These are phyloP conservation scores for Drosophila atroscutellata DNA, from an alignment of 2,888 invertebrate species.

Conservation along the genomic window DNA sequence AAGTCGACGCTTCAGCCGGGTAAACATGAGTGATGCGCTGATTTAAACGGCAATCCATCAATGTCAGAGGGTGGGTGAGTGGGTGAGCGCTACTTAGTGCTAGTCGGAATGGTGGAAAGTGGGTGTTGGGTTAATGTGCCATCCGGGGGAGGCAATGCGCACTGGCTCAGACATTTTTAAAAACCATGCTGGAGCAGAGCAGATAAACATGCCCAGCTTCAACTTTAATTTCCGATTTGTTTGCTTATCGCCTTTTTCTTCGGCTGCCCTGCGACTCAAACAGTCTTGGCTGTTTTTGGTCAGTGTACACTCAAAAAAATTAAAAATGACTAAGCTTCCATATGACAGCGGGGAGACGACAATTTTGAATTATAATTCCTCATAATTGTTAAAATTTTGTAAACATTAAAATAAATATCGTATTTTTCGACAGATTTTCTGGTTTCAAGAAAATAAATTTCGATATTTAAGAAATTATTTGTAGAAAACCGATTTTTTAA, in stretches of 20 bases:
- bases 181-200: conserved; percentile 34
- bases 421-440: neutral
- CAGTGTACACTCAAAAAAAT: conserved; percentile 24
- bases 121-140: conserved; percentile 24
- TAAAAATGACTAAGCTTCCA: fast-evolving
- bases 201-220: conserved; percentile 63
- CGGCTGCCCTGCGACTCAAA: neutral
- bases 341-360: neutral
- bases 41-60: conserved; percentile 85
- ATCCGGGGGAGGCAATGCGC: conserved; percentile 37
- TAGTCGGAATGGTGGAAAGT: neutral
- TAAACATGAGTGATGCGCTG: conserved; percentile 83
- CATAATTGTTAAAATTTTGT: neutral
- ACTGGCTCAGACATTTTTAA: conserved; percentile 57
- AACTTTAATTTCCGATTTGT: conserved; percentile 79
- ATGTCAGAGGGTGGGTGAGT: conserved; percentile 75
- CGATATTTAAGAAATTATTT: neutral
- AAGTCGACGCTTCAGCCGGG: conserved; percentile 57
- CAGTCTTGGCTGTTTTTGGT: conserved; percentile 33
- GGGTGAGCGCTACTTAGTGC: conserved; percentile 23
- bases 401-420: neutral
- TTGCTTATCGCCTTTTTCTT: conserved; percentile 67
- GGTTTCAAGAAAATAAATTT: neutral
- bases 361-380: neutral
- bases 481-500: too few relatives aligned